Base-by-base conservation (phyloP, 2,797 vertebrate genomes). In the Trematomus bernacchii region DNA sequence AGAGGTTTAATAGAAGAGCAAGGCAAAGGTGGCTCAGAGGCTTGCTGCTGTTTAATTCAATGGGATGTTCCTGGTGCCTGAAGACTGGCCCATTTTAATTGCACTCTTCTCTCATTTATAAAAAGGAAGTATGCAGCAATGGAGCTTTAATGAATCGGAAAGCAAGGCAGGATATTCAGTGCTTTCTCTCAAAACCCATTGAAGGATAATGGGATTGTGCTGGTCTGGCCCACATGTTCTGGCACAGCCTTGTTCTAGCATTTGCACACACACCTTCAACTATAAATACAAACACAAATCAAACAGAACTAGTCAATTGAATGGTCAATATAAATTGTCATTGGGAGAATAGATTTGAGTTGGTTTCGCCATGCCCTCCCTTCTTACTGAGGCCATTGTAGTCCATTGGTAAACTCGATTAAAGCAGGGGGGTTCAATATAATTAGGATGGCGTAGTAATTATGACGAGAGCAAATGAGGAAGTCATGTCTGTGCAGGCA, bases 21-120 rank as follows among this genome's bases (percentile, higher is more conserved):
- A 89, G 89, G 80, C 88, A 89, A 91, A 93, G 89, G 91, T 91
- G 89, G 92, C 84, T 91, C 78, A 79, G 82, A 90, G 90, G 87
- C 88, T 86, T 86, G 83, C 84, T 91, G 82, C 88, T 90, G 82
- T 91, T 94, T 94, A 92, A 94, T 93, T 93, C 90, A 90, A 92
- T 89, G 89, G 89, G 89, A 85, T 85, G 89, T 79, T 87, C 89
- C 80, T 55, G 74, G 77, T 89, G 91, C 87, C 86, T 86, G 82
- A 85, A 90, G 81, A 91, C 90, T 84, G 85, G 87, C 82, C 81
- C 79, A 80, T 87, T 94, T 93, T 93, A 94, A 94, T 92, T 94
- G 93, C 87, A 82, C 77, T 84, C 85, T 57, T 85, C 91, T 90
- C 82, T 86, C 81, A 82, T 93, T 93, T 90, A 83, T 90, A 83